These are phyloP conservation scores for Cinara cedri DNA, from an alignment of 2,888 invertebrate species.

Conservation along the genomic window DNA sequence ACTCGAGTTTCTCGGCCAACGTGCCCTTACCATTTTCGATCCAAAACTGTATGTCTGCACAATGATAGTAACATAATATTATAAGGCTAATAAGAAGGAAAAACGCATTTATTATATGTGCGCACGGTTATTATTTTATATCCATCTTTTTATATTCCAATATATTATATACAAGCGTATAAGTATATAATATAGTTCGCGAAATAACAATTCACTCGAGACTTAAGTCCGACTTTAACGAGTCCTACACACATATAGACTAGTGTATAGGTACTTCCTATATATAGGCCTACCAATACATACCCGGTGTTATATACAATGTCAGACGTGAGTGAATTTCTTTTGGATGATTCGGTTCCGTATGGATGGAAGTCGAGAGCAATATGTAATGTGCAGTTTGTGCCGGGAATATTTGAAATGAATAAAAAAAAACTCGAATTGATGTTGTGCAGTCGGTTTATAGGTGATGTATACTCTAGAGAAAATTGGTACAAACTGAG, in stretches of 20 bases:
- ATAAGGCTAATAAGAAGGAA: neutral
- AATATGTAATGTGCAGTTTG: neutral
- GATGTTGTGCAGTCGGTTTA: neutral
- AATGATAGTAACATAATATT: neutral
- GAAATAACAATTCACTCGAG: constrained; percentile 35
- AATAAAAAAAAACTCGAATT: neutral
- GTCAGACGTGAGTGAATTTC: constrained; percentile 25
- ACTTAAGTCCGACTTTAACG: constrained; percentile 42
- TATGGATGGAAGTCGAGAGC: constrained; percentile 23
- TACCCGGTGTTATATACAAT: neutral
- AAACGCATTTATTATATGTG: neutral
- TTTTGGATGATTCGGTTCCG: constrained; percentile 11
- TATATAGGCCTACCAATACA: neutral
- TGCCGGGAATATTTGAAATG: constrained; percentile 13
- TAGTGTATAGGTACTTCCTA: too few relatives aligned
- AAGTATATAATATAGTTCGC: neutral
- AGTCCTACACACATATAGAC: constrained; percentile 11
- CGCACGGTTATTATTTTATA: constrained; percentile 11
- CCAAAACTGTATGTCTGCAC: constrained; percentile 49
- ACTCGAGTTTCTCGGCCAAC: constrained; percentile 55
- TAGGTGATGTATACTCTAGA: neutral
- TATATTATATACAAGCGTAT: neutral
- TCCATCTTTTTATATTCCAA: neutral
- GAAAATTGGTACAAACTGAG: neutral
- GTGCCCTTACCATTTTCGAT: constrained; percentile 34